Percentiles rank a stretch among this genome's conserved stretches.
Evolutionary conservation across 2,888 invertebrate genomes (phyloP).

Genomic region (Zelleria hepariella): DNA sequence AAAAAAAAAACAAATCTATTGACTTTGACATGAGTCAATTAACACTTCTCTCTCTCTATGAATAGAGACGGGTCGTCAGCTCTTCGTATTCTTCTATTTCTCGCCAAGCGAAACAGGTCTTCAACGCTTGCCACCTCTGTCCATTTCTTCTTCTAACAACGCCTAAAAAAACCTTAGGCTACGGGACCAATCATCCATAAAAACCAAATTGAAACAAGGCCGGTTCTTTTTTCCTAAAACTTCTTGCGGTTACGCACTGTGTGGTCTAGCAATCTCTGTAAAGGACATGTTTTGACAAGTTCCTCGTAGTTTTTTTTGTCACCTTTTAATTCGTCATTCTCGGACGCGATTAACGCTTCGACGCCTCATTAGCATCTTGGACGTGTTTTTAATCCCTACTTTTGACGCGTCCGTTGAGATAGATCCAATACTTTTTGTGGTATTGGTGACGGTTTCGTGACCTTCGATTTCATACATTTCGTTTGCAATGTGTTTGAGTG

Average conservation of each 20-base stretch:
- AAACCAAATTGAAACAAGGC: background rate
- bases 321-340: background rate
- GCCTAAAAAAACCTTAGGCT: background rate
- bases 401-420: background rate
- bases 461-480: too few species aligned
- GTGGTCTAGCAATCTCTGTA: conserved; percentile 32
- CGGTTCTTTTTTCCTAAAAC: conserved; percentile 10
- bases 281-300: conserved; percentile 22
- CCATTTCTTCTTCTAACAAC: background rate
- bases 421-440: too few species aligned
- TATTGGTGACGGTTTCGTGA: too few species aligned
- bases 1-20: too few species aligned
- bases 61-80: too few species aligned
- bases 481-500: too few species aligned
- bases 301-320: background rate
- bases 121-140: too few species aligned
- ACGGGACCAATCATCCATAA: background rate
- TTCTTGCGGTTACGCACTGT: conserved; percentile 30
- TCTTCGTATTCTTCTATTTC: too few species aligned
- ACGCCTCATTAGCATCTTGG: conserved; percentile 14
- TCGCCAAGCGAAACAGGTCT: too few species aligned
- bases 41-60: too few species aligned
- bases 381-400: background rate
- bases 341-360: conserved; percentile 20
- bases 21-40: too few species aligned